A percentile compares a stretch with the other conserved stretches of the same genome.
Evolutionary conservation across 2,113 vertebrate genomes (phyloP).

Genomic region (Hassar affinis): DNA sequence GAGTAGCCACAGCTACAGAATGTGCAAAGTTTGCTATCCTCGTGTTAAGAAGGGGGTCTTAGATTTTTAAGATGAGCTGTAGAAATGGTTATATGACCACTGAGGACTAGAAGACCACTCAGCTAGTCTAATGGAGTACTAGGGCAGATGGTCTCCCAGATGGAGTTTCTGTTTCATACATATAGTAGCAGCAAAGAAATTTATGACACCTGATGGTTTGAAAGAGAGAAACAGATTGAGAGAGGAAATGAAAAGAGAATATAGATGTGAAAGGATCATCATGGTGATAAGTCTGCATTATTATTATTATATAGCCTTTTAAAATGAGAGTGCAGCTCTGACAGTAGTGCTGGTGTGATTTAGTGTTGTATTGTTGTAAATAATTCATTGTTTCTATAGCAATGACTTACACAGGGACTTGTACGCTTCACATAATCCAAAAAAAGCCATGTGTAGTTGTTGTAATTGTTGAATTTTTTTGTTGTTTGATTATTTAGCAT

Average conservation of each 20-base stretch:
- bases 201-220: constrained; percentile 42
- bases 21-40: neutral
- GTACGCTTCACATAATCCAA: neutral
- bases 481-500: neutral
- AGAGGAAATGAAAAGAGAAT: neutral
- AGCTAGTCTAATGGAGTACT: constrained; percentile 4
- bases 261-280: constrained; percentile 12
- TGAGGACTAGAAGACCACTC: constrained; percentile 23
- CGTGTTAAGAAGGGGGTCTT: neutral
- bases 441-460: neutral
- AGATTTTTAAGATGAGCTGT: neutral
- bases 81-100: neutral
- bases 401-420: neutral
- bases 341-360: neutral
- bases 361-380: too few species aligned
- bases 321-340: constrained; percentile 16
- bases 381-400: neutral
- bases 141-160: constrained; percentile 51
- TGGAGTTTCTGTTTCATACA: constrained; percentile 42
- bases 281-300: constrained; percentile 18
- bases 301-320: constrained; percentile 23
- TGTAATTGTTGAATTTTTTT: neutral
- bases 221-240: constrained; percentile 8
- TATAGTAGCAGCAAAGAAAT: constrained; percentile 37
- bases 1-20: neutral